Evolutionary conservation across 2,113 vertebrate species (phyloP).

Genomic region (Bostrychus sinensis): DNA sequence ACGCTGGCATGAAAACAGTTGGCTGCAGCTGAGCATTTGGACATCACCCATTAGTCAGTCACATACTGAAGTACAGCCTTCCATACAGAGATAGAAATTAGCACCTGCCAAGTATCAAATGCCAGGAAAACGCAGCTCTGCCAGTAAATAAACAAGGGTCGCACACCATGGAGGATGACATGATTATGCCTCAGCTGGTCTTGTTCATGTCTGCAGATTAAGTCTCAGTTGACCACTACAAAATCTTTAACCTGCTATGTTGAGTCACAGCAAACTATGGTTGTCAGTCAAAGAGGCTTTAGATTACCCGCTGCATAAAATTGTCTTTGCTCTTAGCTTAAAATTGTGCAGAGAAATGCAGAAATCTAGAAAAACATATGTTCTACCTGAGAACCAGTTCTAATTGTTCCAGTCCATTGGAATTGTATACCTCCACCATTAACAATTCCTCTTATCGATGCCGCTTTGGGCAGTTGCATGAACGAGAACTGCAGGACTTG

Average conservation of each 20-base stretch:
- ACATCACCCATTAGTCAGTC: constrained; percentile 61
- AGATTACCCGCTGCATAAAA: neutral
- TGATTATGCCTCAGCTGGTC: constrained; percentile 56
- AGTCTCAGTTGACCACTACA: constrained; percentile 27
- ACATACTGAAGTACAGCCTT: constrained; percentile 54
- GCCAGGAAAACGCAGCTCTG: constrained; percentile 49
- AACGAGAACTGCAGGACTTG: too few relatives aligned
- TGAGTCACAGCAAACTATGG: constrained; percentile 30
- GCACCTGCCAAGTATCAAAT: constrained; percentile 66
- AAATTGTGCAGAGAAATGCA: neutral
- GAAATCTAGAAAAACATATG: too few relatives aligned
- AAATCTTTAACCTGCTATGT: constrained; percentile 21
- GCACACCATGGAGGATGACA: constrained; percentile 42
- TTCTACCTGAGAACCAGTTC: too few relatives aligned
- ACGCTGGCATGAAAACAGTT: constrained; percentile 57
- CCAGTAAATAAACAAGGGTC: constrained; percentile 64
- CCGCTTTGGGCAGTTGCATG: too few relatives aligned
- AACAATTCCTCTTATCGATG: too few relatives aligned
- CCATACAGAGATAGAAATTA: constrained; percentile 40
- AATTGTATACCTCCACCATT: too few relatives aligned
- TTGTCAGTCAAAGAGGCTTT: constrained; percentile 27
- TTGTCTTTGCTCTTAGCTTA: constrained; percentile 1
- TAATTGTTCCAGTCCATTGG: too few relatives aligned
- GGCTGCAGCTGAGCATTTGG: constrained; percentile 63
- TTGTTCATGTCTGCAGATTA: constrained; percentile 51